These are phyloP conservation scores for Syngnathus floridae DNA, from an alignment of 2,113 vertebrate genomes.

Conservation along the genomic window DNA sequence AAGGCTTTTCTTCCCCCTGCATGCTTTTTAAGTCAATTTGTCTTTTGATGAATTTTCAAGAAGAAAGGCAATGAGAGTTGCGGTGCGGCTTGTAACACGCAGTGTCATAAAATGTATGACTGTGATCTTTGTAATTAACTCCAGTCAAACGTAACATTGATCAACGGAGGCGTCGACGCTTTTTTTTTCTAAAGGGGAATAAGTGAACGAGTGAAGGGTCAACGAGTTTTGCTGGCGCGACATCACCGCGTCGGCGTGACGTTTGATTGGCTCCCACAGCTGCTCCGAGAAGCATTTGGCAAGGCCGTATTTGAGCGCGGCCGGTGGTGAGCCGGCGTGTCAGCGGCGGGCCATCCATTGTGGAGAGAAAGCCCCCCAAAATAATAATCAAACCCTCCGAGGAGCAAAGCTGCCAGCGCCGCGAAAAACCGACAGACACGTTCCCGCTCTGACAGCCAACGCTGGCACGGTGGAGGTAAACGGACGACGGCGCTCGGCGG, in stretches of 20 bases:
- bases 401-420: constrained; percentile 45
- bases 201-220: constrained; percentile 10
- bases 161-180: constrained; percentile 19
- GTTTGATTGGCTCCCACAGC: constrained; percentile 47
- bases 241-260: constrained; percentile 25
- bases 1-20: constrained; percentile 24
- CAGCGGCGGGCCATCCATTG: constrained; percentile 55
- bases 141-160: constrained; percentile 26
- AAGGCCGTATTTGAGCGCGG: constrained; percentile 48
- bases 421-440: constrained; percentile 53
- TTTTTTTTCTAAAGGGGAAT: constrained; percentile 3
- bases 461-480: constrained; percentile 58
- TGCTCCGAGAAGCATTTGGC: constrained; percentile 36
- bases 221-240: constrained; percentile 41
- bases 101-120: constrained; percentile 18
- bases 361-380: constrained; percentile 41
- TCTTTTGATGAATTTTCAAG: constrained; percentile 44
- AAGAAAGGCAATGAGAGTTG: constrained; percentile 21
- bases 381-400: constrained; percentile 59
- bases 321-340: constrained; percentile 50
- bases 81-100: constrained; percentile 15
- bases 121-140: constrained; percentile 50
- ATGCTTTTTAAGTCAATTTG: constrained; percentile 31
- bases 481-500: constrained; percentile 51
- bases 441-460: constrained; percentile 51